phyloP scores from a whole-genome alignment of 2,113 vertebrate genomes.

The Tringa solitaria region DNA sequence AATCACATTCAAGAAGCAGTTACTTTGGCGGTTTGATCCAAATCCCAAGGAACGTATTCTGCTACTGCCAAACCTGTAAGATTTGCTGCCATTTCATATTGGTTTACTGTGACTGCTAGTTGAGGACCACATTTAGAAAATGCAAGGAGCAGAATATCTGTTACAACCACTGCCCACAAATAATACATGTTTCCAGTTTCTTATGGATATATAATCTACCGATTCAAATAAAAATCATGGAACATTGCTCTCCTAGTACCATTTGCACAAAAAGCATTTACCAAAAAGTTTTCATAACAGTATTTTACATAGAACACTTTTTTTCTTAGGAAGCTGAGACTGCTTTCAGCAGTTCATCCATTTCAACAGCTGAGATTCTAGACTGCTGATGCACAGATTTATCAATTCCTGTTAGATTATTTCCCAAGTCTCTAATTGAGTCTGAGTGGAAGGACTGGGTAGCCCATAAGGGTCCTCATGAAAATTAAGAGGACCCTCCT shows the following conservation, averaged over 20 bases:
- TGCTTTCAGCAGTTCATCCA: background rate
- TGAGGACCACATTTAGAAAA: conserved; percentile 25
- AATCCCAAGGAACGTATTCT: conserved; percentile 14
- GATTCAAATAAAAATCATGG: conserved; percentile 6
- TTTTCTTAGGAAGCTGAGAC: background rate
- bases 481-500: background rate
- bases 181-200: conserved; percentile 26
- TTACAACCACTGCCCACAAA: conserved; percentile 30
- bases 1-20: conserved; percentile 15
- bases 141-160: background rate
- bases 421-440: background rate
- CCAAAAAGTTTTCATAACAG: background rate
- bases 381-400: background rate
- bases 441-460: background rate
- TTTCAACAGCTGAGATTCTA: background rate
- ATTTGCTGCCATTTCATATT: conserved; percentile 13
- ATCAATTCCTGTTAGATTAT: background rate
- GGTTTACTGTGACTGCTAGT: conserved; percentile 9
- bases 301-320: background rate
- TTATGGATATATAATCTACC: background rate
- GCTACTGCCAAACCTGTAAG: conserved; percentile 32
- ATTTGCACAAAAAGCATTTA: background rate
- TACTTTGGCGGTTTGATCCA: background rate
- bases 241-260: background rate
- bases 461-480: background rate